These are phyloP conservation scores for Lateolabrax maculatus DNA, from an alignment of 2,797 vertebrate species.

Conservation along the genomic window DNA sequence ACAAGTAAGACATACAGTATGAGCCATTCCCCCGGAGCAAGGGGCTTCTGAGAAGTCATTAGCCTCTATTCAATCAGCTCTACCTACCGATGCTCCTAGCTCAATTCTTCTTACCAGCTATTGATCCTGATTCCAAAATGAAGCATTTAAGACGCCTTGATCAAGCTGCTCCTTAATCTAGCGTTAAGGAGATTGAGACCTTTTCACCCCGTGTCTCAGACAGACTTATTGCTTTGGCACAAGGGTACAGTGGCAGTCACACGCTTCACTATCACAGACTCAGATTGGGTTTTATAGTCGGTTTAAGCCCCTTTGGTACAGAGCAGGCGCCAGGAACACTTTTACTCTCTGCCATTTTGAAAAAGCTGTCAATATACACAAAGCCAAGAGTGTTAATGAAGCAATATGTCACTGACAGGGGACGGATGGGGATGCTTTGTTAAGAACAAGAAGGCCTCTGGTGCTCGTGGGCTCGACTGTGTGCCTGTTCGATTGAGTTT, in stretches of 20 bases:
- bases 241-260: conserved; percentile 60
- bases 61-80: conserved; percentile 76
- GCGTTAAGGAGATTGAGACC: conserved; percentile 75
- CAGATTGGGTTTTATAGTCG: conserved; percentile 51
- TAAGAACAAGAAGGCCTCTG: conserved; percentile 59
- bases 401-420: conserved; percentile 60
- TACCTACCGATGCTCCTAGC: conserved; percentile 66
- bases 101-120: conserved; percentile 79
- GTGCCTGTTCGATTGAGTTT: conserved; percentile 49
- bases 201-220: conserved; percentile 74
- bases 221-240: conserved; percentile 67
- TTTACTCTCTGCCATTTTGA: conserved; percentile 67
- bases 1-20: conserved; percentile 22
- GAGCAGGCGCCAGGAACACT: conserved; percentile 50
- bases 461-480: conserved; percentile 31
- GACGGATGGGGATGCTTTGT: conserved; percentile 53
- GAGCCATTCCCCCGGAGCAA: conserved; percentile 38
- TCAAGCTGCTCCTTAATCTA: conserved; percentile 81
- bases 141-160: conserved; percentile 81
- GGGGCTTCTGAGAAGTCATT: conserved; percentile 72
- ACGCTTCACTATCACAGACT: conserved; percentile 45
- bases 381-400: conserved; percentile 71
- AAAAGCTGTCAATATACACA: conserved; percentile 67
- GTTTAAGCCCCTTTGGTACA: conserved; percentile 65
- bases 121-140: conserved; percentile 81